Base-by-base conservation (phyloP, 2,113 vertebrate genomes). In the Oceanites oceanicus region DNA sequence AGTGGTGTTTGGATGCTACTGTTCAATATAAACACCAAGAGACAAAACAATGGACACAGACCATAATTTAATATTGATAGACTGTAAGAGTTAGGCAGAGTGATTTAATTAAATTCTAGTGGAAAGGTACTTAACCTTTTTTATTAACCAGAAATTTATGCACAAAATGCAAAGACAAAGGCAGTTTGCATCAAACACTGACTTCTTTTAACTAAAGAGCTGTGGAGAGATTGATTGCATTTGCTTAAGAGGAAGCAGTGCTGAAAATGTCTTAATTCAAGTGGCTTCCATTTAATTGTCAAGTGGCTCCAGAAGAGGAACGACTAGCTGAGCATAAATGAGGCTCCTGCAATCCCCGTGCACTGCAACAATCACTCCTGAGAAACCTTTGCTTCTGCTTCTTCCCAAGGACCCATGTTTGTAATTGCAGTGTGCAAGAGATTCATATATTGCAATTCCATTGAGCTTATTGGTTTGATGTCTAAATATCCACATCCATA, bases 221-320 rank as follows among this genome's bases (percentile, higher is more conserved):
- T 0, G 0, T 44, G 38, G 52, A 94, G 78, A 94, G 92, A 92
- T 94, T 96, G 96, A 97, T 96, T 96, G 38, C 93, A 79, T 88
- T 97, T 94, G 68, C 91, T 94, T 95, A 92, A 95, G 86, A 89
- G 92, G 96, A 92, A 82, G 70, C 49, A 76, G 52, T 75, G 26
- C 53, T 97, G 91, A 72, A 97, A 96, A 90, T 75, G 71, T 89
- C 77, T 92, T 95, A 92, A 89, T 95, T 96, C 91, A 96, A 96
- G 94, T 95, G 80, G 88, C n/a, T 94, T 91, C 77, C 45, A 89
- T 92, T 94, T 96, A 95, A 84, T 94, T 91, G 91, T 89, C 89
- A 95, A 97, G 92, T 92, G 53, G 62, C 80, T 94, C 38, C 90
- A 95, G 91, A 87, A 92, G 85, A 89, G 36, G 49, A 81, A 45